phyloP scores from a whole-genome alignment of 1,140 invertebrate genomes.

The Drosophila leontia region DNA sequence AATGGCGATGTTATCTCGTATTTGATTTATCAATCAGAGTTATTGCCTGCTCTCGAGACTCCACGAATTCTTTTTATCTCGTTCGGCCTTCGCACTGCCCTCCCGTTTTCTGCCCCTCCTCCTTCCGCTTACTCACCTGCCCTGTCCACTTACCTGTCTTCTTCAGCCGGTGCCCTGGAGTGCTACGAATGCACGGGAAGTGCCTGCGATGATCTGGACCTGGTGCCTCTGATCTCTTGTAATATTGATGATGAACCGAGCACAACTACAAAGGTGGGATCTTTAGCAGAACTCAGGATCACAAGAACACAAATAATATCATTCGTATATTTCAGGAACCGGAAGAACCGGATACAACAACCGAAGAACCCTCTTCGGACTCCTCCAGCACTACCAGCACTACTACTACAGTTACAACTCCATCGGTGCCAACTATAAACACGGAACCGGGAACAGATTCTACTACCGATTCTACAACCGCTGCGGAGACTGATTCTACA shows the following conservation, averaged over 20 bases:
- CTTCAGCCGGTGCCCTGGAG: conserved; percentile 45
- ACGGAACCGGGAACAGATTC: neutral
- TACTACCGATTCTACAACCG: neutral
- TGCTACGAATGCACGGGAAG: conserved; percentile 64
- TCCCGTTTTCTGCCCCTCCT: neutral
- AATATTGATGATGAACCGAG: conserved; percentile 9
- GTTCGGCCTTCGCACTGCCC: conserved; percentile 15
- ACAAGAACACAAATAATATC: neutral
- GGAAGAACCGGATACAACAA: neutral
- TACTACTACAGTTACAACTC: neutral
- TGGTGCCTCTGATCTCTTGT: conserved; percentile 15
- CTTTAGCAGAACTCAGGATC: neutral
- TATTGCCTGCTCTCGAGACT: conserved; percentile 33
- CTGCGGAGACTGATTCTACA: neutral
- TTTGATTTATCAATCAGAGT: conserved; percentile 61
- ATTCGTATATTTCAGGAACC: neutral
- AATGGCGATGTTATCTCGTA: conserved; percentile 37
- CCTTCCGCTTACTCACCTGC: conserved; percentile 9
- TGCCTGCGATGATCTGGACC: conserved; percentile 38
- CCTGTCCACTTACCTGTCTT: conserved; percentile 3
- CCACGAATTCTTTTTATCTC: conserved; percentile 33
- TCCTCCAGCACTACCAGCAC: conserved; percentile 3
- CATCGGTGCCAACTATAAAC: neutral
- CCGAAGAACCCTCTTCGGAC: neutral
- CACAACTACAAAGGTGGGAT: conserved; percentile 9